Conservation (phyloP, 2,113 vertebrate species). For the Bombycilla garrulus region DNA sequence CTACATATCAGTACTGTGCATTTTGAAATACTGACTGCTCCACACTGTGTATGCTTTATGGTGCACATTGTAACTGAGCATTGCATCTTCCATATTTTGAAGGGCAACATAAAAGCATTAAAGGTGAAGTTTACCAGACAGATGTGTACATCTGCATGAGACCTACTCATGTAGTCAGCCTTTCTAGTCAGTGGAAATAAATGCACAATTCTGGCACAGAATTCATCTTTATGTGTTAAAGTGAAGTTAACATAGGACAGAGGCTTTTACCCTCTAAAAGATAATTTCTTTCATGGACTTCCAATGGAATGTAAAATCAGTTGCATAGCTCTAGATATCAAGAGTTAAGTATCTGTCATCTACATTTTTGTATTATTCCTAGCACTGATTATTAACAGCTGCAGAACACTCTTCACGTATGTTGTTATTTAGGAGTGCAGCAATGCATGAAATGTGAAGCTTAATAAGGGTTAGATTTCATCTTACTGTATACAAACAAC, state of each 20-base stretch:
- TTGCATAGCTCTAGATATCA: not conserved
- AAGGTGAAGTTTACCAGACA: not conserved
- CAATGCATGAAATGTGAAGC: not conserved
- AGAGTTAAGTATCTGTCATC: not conserved
- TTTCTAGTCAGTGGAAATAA: not conserved
- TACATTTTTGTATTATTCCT: not conserved
- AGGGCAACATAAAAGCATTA: not conserved
- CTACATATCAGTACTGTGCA: not conserved
- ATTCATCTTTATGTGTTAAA: not conserved
- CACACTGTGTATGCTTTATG: not conserved
- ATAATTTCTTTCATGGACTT: not conserved
- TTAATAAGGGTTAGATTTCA: not conserved
- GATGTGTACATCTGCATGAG: not conserved
- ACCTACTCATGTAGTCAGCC: not conserved
- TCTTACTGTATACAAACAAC: not conserved
- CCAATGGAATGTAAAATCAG: not conserved
- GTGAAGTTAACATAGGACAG: not conserved
- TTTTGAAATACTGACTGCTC: not conserved
- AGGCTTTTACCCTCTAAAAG: not conserved
- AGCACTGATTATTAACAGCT: not conserved
- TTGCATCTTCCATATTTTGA: not conserved
- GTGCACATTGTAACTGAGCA: not conserved
- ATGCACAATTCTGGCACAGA: not conserved
- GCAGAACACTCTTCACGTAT: not conserved
- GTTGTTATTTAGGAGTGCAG: not conserved